A percentile compares a stretch with the other conserved stretches of the same genome.
Conservation (phyloP, 2,113 vertebrate species). For the Erythrolamprus reginae region DNA sequence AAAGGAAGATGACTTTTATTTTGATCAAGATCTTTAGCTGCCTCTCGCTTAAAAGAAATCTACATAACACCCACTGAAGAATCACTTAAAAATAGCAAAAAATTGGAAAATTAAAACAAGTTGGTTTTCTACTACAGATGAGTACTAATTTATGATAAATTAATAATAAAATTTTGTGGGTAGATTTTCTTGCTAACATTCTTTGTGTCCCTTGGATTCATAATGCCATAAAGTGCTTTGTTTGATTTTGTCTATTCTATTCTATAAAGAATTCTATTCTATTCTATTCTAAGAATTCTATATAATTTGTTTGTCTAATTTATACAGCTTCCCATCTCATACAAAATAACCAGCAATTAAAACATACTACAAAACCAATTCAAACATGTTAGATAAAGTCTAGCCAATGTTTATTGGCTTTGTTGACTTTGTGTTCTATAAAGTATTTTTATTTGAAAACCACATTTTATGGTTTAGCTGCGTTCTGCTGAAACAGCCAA, state of each 20-base stretch:
- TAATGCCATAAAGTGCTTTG: background rate
- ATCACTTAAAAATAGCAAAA: background rate
- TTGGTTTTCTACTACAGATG: background rate
- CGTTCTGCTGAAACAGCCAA: background rate
- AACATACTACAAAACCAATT: no score
- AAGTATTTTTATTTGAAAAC: background rate
- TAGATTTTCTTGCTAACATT: background rate
- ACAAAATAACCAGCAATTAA: background rate
- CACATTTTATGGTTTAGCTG: background rate
- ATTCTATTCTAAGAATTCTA: no score
- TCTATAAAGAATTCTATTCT: no score
- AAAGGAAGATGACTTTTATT: background rate
- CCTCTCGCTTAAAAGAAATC: background rate
- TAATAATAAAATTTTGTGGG: background rate
- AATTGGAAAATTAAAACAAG: background rate
- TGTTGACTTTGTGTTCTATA: background rate
- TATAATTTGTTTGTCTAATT: background rate
- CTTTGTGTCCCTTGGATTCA: background rate
- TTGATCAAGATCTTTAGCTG: background rate
- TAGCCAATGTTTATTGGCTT: background rate
- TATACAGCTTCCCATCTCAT: background rate
- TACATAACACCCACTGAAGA: background rate
- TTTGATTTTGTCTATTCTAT: background rate
- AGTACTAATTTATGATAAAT: background rate
- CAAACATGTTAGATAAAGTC: background rate